phyloP scores from a whole-genome alignment of 2,113 vertebrate genomes.

The Psettodes erumei region DNA sequence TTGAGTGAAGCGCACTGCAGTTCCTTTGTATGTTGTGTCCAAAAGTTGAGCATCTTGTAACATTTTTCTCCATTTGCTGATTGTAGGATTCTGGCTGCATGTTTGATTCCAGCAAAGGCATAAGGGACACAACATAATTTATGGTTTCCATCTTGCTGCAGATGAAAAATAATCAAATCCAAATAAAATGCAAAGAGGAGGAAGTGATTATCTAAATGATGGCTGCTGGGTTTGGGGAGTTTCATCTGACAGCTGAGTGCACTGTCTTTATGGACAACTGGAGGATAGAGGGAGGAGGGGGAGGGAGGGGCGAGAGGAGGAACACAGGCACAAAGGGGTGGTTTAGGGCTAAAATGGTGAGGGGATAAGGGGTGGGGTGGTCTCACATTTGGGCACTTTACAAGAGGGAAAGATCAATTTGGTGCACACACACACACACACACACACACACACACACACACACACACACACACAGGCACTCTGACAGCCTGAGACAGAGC shows the following conservation, averaged over 20 bases:
- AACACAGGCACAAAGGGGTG: constrained; percentile 82
- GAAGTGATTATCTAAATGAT: constrained; percentile 81
- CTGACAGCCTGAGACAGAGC: constrained; percentile 91
- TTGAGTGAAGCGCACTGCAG: background rate
- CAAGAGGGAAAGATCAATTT: constrained; percentile 97
- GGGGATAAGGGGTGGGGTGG: constrained; percentile 90
- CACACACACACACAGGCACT: constrained; percentile 49
- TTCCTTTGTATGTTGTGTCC: constrained; percentile 7
- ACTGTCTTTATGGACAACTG: constrained; percentile 79
- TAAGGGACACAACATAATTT: constrained; percentile 74
- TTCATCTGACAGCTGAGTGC: constrained; percentile 81
- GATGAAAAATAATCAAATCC: constrained; percentile 82
- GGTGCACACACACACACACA: constrained; percentile 58
- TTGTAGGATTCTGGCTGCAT: constrained; percentile 57
- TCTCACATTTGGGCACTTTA: constrained; percentile 94
- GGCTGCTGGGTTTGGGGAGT: constrained; percentile 77
- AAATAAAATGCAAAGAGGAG: constrained; percentile 82
- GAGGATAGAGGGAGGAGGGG: constrained; percentile 78
- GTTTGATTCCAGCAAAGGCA: constrained; percentile 69
- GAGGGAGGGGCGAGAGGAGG: constrained; percentile 86
- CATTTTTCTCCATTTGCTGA: constrained; percentile 63
- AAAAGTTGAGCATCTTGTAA: constrained; percentile 43
- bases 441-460: constrained; percentile 47
- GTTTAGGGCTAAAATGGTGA: constrained; percentile 90
- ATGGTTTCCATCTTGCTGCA: constrained; percentile 77